Evolutionary conservation across 2,113 vertebrate genomes (phyloP), one percentile per base, ranked within the genome.

Genomic region (Quiscalus mexicanus): DNA sequence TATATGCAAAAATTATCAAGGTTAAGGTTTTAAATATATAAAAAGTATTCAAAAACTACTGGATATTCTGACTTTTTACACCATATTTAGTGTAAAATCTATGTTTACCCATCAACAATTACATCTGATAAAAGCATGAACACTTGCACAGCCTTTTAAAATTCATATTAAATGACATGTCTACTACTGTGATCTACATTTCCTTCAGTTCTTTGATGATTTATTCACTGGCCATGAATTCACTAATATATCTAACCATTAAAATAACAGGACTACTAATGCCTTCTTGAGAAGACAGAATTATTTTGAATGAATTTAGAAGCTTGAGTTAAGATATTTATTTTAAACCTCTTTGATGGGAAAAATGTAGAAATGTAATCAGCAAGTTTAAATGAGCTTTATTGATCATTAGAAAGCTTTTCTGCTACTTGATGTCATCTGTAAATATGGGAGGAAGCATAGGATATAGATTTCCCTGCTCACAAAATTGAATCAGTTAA

Each of bases 371-470:
- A 71, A 91, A 73, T 83, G 35, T 60, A 88, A 70, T 84, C 75
- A 71, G 63, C 53, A 59, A 93, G 58, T 88, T 91, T 71, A 95
- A 92, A 94, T 94, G 18, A 91, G 56, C 6, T 91, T 94, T 88
- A 95, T 31, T 86, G 93, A 93, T 90, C 75, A 94, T 64, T 83
- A 65, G 60, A 71, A 85, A 86, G 49, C 31, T 95, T 87, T 95
- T 85, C 44, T 86, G 44, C 24, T 68, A n/a, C 50, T 75, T 90
- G 77, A 93, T 87, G 25, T 37, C 55, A 53, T 83, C 67, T 77
- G 79, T 70, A 93, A 95, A 91, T 95, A 93, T 80, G 42, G 55
- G 89, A 94, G 64, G 63, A 92, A 95, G 30, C 14, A 60, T 50
- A 87, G 31, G 37, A 44, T 95, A 83, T 47, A 77, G 84, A 87